A percentile compares a stretch with the other conserved stretches of the same genome.
Conservation (phyloP, 2,797 vertebrate genomes). For the Apogon hyalosoma region DNA sequence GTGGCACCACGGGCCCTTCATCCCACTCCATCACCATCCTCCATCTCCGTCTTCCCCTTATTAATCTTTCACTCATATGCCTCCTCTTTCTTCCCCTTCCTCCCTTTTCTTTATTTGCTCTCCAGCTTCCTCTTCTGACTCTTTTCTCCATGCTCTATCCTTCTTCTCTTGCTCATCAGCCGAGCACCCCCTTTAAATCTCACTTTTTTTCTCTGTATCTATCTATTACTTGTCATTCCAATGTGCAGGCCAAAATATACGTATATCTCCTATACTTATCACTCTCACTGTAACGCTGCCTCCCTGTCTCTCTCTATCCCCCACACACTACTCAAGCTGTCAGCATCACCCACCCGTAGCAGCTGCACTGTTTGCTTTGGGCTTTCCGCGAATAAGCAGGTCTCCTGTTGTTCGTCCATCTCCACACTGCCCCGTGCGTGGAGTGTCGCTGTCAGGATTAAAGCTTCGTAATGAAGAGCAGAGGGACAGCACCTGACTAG, state of each 20-base stretch:
- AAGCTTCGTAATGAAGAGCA: conserved; percentile 75
- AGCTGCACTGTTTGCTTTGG: conserved; percentile 62
- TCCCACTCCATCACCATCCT: conserved; percentile 55
- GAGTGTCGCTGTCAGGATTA: conserved; percentile 74
- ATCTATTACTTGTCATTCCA: conserved; percentile 26
- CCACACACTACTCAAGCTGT: conserved; percentile 42
- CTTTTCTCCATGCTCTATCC: conserved; percentile 26
- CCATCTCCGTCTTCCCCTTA: conserved; percentile 59
- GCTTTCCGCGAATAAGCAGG: conserved; percentile 57
- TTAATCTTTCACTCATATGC: conserved; percentile 71
- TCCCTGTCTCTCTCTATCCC: conserved; percentile 13
- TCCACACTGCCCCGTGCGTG: conserved; percentile 39
- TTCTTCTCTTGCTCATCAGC: conserved; percentile 30
- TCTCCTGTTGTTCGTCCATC: conserved; percentile 51
- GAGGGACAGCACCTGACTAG: conserved; percentile 52
- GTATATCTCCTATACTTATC: conserved; percentile 12
- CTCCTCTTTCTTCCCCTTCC: conserved; percentile 59
- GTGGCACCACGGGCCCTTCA: conserved; percentile 67
- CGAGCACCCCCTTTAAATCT: conserved; percentile 46
- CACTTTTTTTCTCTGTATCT: conserved; percentile 14
- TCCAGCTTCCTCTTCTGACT: conserved; percentile 53
- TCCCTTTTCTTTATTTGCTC: conserved; percentile 44
- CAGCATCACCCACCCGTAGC: conserved; percentile 56
- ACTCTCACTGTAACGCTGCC: conserved; percentile 8
- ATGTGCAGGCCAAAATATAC: conserved; percentile 14